Conservation (phyloP, 2,113 vertebrate genomes). For the Nanger granti region DNA sequence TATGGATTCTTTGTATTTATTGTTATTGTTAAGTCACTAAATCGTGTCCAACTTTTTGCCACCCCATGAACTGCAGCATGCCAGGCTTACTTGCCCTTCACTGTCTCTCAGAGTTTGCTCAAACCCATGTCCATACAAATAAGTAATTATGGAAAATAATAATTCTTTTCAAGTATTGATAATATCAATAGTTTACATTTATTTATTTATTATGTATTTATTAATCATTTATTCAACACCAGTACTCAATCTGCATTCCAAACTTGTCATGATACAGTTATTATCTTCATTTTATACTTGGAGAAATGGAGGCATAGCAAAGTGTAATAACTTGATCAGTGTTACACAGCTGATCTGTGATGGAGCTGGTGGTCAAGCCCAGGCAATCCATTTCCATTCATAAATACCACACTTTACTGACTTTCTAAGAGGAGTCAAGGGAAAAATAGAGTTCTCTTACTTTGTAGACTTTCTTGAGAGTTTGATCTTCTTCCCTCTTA, state of each 20-base stretch:
- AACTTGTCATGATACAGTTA: neutral
- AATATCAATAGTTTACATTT: neutral
- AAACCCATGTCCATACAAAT: neutral
- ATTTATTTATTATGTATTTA: neutral
- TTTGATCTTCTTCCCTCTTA: neutral
- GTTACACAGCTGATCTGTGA: neutral
- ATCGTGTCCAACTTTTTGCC: neutral
- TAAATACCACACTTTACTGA: neutral
- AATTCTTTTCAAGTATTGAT: neutral
- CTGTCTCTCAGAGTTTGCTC: neutral
- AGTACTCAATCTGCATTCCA: neutral
- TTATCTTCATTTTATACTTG: neutral
- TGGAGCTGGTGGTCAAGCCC: neutral
- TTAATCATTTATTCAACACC: neutral
- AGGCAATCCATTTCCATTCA: neutral
- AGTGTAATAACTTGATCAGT: fast-evolving
- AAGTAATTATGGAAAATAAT: neutral
- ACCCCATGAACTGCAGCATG: neutral
- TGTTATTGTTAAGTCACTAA: neutral
- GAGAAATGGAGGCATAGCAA: neutral
- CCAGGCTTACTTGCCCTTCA: neutral
- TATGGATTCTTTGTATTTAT: neutral
- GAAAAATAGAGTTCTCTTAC: neutral
- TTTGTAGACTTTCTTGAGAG: neutral
- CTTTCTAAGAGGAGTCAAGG: neutral